Percentiles rank a stretch among this genome's conserved stretches.
These are phyloP conservation scores for Columba livia DNA, from an alignment of 2,113 vertebrate species.

Conservation along the genomic window DNA sequence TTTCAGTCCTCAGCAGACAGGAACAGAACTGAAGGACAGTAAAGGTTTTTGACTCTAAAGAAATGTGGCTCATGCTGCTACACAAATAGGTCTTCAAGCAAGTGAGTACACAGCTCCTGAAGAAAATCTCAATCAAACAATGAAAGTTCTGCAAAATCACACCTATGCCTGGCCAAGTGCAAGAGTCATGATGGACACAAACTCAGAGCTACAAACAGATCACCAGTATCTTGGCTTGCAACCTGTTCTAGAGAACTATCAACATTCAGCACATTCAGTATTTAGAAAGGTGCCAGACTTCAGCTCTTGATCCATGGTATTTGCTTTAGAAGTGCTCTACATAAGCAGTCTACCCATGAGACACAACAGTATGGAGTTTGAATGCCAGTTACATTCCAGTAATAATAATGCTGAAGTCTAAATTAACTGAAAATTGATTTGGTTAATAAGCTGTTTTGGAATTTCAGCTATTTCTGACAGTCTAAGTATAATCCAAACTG, in stretches of 20 bases:
- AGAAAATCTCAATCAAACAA: background rate
- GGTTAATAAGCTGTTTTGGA: background rate
- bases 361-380: background rate
- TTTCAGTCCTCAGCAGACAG: background rate
- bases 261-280: background rate
- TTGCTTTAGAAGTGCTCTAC: conserved; percentile 15
- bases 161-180: background rate
- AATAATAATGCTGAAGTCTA: background rate
- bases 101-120: background rate
- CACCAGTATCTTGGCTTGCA: background rate
- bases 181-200: background rate
- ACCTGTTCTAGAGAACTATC: background rate
- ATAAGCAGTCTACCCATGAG: background rate
- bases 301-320: conserved; percentile 44
- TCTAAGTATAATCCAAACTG: background rate
- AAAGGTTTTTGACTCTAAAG: background rate
- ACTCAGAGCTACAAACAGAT: background rate
- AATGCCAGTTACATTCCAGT: background rate
- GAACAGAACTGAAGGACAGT: background rate
- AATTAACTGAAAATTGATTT: conserved; percentile 14
- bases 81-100: background rate
- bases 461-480: background rate
- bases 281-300: background rate
- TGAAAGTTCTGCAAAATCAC: background rate
- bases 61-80: background rate